phyloP scores from a whole-genome alignment of 1,140 invertebrate genomes.

The Drosophila serrata region DNA sequence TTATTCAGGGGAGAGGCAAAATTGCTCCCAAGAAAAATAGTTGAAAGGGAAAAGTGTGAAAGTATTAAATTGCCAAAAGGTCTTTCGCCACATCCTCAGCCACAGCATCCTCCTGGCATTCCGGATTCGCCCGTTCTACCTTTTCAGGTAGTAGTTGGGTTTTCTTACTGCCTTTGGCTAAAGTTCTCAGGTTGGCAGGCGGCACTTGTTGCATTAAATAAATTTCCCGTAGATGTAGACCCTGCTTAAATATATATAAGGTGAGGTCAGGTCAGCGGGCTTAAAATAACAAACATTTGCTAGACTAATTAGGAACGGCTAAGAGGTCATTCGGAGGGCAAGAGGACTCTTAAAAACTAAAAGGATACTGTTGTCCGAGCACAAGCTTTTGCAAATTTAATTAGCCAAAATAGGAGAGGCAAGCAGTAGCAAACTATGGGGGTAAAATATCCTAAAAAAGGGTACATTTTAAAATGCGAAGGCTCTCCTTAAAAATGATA shows the following conservation, averaged over 20 bases:
- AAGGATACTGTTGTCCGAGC: conserved; percentile 46
- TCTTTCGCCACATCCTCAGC: conserved; percentile 1
- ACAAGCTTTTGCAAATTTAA: conserved; percentile 61
- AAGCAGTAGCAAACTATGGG: background rate
- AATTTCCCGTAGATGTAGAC: conserved; percentile 12
- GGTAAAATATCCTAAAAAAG: background rate
- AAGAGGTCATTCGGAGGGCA: conserved; percentile 38
- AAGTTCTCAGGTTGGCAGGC: conserved; percentile 25
- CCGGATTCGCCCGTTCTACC: background rate
- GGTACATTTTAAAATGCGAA: conserved; percentile 7
- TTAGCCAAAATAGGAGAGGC: conserved; percentile 33
- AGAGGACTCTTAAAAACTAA: conserved; percentile 45
- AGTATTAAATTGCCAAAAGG: conserved; percentile 33
- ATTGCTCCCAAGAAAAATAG: conserved; percentile 23
- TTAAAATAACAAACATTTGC: conserved; percentile 40
- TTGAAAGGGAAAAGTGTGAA: conserved; percentile 29
- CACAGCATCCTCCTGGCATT: background rate
- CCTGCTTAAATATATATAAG: conserved; percentile 9
- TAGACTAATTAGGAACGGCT: conserved; percentile 52
- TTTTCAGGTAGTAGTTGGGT: background rate
- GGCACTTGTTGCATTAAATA: conserved; percentile 55
- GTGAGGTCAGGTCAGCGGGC: conserved; percentile 26
- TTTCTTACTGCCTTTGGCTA: conserved; percentile 15
- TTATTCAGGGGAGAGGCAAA: background rate
- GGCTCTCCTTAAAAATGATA: conserved; percentile 21